A percentile compares a stretch with the other conserved stretches of the same genome.
phyloP scores from a whole-genome alignment of 2,888 invertebrate genomes.

The Elysia crispata region DNA sequence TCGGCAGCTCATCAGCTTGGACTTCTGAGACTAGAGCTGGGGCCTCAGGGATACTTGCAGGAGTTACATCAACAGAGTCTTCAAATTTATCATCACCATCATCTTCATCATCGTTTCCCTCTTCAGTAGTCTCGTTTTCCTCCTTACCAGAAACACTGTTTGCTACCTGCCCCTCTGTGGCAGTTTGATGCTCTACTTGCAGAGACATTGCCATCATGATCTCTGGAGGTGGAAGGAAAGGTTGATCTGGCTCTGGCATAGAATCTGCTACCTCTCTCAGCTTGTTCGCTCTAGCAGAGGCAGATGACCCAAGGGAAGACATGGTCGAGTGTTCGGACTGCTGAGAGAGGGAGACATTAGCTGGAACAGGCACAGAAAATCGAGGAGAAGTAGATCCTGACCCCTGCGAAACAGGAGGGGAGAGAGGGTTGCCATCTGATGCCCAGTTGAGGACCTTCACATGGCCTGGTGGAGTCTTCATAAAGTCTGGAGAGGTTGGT shows the following conservation, averaged over 20 bases:
- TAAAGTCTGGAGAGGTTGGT: conserved; percentile 64
- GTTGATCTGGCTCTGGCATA: conserved; percentile 13
- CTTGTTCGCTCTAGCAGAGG: neutral
- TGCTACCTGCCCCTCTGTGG: neutral
- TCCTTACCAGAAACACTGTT: neutral
- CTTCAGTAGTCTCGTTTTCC: neutral
- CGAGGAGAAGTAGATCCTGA: conserved; percentile 30
- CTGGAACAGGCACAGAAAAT: neutral
- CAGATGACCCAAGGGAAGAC: conserved; percentile 15
- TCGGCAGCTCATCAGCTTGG: neutral
- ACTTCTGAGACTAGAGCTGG: neutral
- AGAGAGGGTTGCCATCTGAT: conserved; percentile 42
- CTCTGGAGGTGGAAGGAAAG: neutral
- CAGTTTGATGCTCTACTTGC: neutral
- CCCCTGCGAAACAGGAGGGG: conserved; percentile 36
- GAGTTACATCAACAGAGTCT: neutral
- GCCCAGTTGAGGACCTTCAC: conserved; percentile 63
- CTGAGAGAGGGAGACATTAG: conserved; percentile 1
- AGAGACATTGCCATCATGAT: neutral
- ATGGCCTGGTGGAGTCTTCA: conserved; percentile 63
- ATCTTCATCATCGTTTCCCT: neutral
- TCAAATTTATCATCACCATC: conserved; percentile 16
- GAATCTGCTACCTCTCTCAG: conserved; percentile 18
- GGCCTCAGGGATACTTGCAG: neutral
- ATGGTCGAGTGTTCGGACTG: neutral